These are phyloP conservation scores for Otus sunia DNA, from an alignment of 2,113 vertebrate genomes.

Conservation along the genomic window DNA sequence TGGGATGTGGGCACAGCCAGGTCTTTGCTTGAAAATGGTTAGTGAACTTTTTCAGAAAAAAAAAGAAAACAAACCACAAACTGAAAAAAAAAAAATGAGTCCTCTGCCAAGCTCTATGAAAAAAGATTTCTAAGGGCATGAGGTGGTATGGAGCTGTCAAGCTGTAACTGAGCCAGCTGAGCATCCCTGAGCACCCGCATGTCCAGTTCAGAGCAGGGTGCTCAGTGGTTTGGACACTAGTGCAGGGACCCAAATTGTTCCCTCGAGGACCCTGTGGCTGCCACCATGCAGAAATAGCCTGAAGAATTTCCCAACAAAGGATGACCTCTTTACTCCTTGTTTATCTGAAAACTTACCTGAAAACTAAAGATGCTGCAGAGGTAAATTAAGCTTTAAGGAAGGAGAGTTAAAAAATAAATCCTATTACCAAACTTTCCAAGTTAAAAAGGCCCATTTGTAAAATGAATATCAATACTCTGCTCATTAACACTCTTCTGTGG, in stretches of 20 bases:
- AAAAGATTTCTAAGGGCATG: neutral
- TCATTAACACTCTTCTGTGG: neutral
- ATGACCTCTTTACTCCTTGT: neutral
- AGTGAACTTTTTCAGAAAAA: neutral
- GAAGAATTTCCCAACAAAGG: neutral
- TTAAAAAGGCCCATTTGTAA: neutral
- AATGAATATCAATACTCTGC: neutral
- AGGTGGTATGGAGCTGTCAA: neutral
- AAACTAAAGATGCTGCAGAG: neutral
- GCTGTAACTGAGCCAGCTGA: neutral
- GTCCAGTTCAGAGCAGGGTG: neutral
- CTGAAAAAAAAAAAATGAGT: neutral
- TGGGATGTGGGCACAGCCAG: neutral
- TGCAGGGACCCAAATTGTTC: neutral
- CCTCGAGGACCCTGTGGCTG: accelerated
- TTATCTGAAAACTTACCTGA: neutral
- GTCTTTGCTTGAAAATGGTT: neutral
- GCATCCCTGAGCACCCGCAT: neutral
- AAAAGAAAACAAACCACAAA: neutral
- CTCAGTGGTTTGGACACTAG: neutral
- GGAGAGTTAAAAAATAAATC: neutral
- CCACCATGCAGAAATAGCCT: neutral
- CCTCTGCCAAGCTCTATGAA: neutral
- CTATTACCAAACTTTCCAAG: neutral
- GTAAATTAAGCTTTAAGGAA: neutral